These are phyloP conservation scores for Tridacna crocea DNA, from an alignment of 2,888 invertebrate genomes.

Conservation along the genomic window DNA sequence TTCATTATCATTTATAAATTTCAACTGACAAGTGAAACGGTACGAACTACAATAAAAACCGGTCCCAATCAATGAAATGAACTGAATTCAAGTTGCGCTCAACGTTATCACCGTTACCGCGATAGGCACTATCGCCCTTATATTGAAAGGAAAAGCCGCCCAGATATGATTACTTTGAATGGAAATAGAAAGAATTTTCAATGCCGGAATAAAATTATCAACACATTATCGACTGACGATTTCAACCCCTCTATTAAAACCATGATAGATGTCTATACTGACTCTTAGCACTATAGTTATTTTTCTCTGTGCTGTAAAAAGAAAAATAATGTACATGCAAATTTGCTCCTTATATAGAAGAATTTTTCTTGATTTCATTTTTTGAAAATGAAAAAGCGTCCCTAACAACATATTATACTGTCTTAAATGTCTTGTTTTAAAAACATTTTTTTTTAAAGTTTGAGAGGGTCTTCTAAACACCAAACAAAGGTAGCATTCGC, in stretches of 20 bases:
- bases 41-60: slow-evolving; percentile 54
- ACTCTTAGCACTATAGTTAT: not conserved
- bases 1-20: slow-evolving; percentile 64
- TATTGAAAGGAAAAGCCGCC: slow-evolving; percentile 38
- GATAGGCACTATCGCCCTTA: slow-evolving; percentile 32
- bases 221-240: slow-evolving; percentile 52
- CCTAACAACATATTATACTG: too few relatives aligned
- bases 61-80: slow-evolving; percentile 49
- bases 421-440: too few relatives aligned
- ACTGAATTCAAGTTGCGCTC: slow-evolving; percentile 32
- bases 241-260: not conserved
- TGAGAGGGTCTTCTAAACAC: too few relatives aligned
- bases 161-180: slow-evolving; percentile 48
- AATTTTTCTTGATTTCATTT: not conserved
- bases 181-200: slow-evolving; percentile 57
- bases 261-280: not conserved
- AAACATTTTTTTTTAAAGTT: too few relatives aligned
- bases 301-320: not conserved
- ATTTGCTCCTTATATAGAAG: not conserved
- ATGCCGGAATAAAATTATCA: slow-evolving; percentile 63
- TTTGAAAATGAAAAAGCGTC: not conserved
- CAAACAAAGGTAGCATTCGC: too few relatives aligned
- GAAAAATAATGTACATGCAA: not conserved
- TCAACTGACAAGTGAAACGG: slow-evolving; percentile 56
- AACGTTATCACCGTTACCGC: slow-evolving; percentile 45